Evolutionary conservation across 1,140 invertebrate genomes (phyloP).

Genomic region (Yoshiicerus persimilis): DNA sequence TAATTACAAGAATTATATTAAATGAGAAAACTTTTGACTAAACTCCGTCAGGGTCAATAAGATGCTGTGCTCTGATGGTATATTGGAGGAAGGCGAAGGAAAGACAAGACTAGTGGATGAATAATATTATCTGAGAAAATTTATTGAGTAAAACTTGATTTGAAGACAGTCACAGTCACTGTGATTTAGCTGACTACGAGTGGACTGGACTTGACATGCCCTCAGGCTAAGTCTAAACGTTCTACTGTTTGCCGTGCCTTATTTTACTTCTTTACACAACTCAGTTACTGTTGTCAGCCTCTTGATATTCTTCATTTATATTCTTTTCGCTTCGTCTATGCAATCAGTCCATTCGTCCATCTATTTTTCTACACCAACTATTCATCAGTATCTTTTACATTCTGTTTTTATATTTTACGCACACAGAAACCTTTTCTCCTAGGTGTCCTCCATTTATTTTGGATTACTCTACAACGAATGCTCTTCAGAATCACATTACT

Average conservation of each 20-base stretch:
- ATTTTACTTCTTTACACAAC: not conserved
- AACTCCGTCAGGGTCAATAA: not conserved
- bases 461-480: no score
- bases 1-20: not conserved
- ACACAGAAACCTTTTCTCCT: no score
- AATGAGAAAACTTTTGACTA: not conserved
- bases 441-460: no score
- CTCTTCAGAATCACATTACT: no score
- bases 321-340: not conserved
- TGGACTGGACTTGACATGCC: slow-evolving; percentile 13
- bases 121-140: not conserved
- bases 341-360: not conserved
- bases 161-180: not conserved
- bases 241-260: not conserved
- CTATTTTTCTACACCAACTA: not conserved
- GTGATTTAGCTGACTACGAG: not conserved
- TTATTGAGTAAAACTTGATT: slow-evolving; percentile 16
- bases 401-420: no score
- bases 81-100: not conserved
- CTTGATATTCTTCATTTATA: not conserved
- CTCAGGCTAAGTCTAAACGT: not conserved
- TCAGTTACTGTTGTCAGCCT: not conserved
- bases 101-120: not conserved
- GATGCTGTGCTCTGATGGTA: not conserved
- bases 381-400: no score